These are phyloP conservation scores for Melanchra persicariae DNA, from an alignment of 2,888 invertebrate genomes.

Conservation along the genomic window DNA sequence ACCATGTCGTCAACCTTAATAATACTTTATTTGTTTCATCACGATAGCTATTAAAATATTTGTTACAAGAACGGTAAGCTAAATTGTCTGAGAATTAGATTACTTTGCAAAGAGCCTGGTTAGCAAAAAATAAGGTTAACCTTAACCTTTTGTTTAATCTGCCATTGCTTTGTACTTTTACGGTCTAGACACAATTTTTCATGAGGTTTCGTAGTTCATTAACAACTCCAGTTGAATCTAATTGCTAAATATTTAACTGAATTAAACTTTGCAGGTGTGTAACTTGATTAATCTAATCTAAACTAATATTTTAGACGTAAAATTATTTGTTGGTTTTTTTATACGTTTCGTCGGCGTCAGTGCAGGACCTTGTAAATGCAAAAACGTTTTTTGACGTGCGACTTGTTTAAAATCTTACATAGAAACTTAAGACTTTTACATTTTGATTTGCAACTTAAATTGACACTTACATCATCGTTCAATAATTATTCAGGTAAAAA, in stretches of 20 bases:
- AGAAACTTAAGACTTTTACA: no score
- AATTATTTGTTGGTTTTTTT: neutral
- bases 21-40: constrained; percentile 14
- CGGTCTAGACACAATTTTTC: constrained; percentile 63
- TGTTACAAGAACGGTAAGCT: constrained; percentile 10
- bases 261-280: neutral
- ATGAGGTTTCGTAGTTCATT: constrained; percentile 48
- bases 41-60: constrained; percentile 39
- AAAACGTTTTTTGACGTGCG: no score
- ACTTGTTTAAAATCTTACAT: no score
- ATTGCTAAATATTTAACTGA: constrained; percentile 22
- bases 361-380: no score
- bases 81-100: constrained; percentile 33
- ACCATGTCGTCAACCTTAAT: no score
- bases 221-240: constrained; percentile 14
- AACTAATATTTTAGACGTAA: neutral
- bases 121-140: constrained; percentile 40
- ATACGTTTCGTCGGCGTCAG: no score
- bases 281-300: constrained; percentile 9
- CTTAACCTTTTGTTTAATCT: constrained; percentile 52
- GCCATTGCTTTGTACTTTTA: constrained; percentile 27
- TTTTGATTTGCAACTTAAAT: no score
- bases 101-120: constrained; percentile 18
- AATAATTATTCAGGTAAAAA: no score
- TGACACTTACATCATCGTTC: no score